phyloP scores from a whole-genome alignment of 2,113 vertebrate species.

The Phyllostomus hastatus region DNA sequence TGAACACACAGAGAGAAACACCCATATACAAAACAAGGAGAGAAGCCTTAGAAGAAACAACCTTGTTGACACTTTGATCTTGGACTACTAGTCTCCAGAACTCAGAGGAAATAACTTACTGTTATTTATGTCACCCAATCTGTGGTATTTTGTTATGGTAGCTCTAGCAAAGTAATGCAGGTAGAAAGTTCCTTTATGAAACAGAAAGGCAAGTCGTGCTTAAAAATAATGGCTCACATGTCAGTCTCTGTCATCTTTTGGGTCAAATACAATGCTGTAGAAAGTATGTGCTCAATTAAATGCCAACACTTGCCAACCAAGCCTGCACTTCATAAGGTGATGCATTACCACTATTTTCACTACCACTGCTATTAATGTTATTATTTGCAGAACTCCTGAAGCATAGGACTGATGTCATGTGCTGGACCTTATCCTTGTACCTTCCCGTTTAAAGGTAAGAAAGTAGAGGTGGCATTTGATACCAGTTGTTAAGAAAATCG shows the following conservation, averaged over 20 bases:
- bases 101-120: background rate
- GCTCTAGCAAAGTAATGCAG: background rate
- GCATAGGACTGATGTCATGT: too few relatives aligned
- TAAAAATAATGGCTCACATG: background rate
- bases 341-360: background rate
- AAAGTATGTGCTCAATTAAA: background rate
- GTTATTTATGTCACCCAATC: background rate
- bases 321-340: rapidly evolving
- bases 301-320: too few relatives aligned
- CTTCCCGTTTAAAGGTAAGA: background rate
- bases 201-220: background rate
- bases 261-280: background rate
- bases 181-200: background rate
- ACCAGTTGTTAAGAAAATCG: background rate
- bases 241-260: background rate
- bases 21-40: background rate
- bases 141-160: background rate
- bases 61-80: background rate
- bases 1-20: background rate
- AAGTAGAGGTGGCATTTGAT: background rate
- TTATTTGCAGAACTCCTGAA: background rate
- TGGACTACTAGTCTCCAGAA: background rate
- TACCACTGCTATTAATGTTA: background rate
- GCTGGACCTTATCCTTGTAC: too few relatives aligned
- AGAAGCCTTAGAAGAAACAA: background rate